Evolutionary conservation across 2,888 invertebrate species (phyloP), one percentile per base, ranked within the genome.

Genomic region (Mesorhabditis sp.): DNA sequence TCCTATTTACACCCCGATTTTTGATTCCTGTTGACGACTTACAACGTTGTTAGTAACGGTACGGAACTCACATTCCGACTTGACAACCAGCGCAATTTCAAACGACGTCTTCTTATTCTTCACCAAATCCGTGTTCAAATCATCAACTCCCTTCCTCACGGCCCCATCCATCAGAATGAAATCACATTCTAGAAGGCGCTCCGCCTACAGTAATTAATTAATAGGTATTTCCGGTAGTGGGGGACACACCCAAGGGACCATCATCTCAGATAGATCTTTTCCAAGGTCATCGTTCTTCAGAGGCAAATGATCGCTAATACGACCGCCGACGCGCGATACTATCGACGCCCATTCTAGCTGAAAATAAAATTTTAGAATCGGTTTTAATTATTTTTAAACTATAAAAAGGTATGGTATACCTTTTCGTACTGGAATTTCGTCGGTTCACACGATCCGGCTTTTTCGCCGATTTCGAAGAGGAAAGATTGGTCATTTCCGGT

Each of bases 91-190:
- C 7, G n/a, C 58, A 10, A 50, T 13, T n/a, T 50, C 58, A 50
- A 50, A 50, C n/a, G 58, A 50, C 10, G 58, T 13, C 58, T 50
- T 50, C n/a, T 50, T 50, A n/a, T 50, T 50, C 58, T 50, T 50
- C n/a, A n/a, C 10, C 28, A 28, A 28, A 50, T 50, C 58, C n/a
- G 7, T 50, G n/a, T 50, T 50, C n/a, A 50, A n/a, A 50, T 50
- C 7, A 13, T 50, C 58, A 50, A 13, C n/a, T 2, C 10, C n/a
- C 58, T 50, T n/a, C 7, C 58, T 10, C 2, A 50, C 58, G 7
- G 7, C n/a, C n/a, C 58, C 58, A 50, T 50, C 58, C 7, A 50
- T n/a, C 58, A 50, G n/a, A 50, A 50, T 50, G 10, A 50, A 50
- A n/a, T 50, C n/a, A n/a, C 58, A 50, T 13, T 50, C 58, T 13